A percentile compares a stretch with the other conserved stretches of the same genome.
Conservation (phyloP, 2,888 invertebrate genomes). For the Eristalis arbustorum region DNA sequence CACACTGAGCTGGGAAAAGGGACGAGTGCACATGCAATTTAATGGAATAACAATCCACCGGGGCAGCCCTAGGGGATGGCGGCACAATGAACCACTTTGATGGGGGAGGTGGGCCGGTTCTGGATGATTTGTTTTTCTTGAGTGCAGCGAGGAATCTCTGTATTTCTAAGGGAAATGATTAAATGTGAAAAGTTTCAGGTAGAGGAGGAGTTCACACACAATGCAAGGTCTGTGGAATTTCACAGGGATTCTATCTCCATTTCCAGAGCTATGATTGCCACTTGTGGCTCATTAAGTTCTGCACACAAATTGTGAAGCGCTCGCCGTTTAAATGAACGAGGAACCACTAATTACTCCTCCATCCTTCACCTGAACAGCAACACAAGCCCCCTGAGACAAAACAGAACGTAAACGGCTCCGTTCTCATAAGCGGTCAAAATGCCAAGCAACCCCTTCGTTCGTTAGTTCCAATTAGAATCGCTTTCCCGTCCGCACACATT, state of each 20-base stretch:
- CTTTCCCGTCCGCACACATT: neutral
- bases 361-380: neutral
- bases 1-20: neutral
- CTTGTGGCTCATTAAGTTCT: neutral
- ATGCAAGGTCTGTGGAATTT: neutral
- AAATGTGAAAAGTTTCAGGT: too few relatives aligned
- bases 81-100: neutral
- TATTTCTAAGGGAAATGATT: neutral
- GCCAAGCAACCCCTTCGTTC: neutral
- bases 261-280: neutral
- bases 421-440: neutral
- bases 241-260: too few relatives aligned
- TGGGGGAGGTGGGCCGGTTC: neutral
- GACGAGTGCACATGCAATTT: neutral
- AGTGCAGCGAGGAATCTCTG: neutral
- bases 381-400: neutral
- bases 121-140: neutral
- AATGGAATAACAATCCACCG: neutral
- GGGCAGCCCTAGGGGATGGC: neutral
- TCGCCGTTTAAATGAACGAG: neutral
- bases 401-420: neutral
- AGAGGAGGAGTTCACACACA: neutral
- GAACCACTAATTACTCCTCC: neutral
- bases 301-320: neutral
- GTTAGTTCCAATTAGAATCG: neutral